Evolutionary conservation across 1,140 invertebrate genomes (phyloP).

Genomic region (Cyclargus thomasi): DNA sequence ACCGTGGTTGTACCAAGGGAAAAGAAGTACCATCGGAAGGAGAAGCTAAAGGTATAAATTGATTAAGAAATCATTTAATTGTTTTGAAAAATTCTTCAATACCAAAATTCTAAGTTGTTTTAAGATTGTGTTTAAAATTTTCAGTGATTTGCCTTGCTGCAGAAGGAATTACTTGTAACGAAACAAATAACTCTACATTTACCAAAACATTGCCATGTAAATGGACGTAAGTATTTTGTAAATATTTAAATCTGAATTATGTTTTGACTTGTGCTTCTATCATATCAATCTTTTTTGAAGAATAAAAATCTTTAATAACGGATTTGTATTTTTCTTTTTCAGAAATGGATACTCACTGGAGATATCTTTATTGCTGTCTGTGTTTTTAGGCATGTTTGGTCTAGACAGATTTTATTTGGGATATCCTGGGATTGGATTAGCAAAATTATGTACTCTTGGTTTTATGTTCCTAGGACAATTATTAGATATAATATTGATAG

Average conservation of each 20-base stretch:
- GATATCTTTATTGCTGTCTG: conserved; percentile 92
- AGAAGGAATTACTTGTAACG: conserved; percentile 87
- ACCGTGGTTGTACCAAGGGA: conserved; percentile 82
- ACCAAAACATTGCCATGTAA: conserved; percentile 89
- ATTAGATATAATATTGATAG: conserved; percentile 95
- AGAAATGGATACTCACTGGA: conserved; percentile 96
- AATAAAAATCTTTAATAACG: too few relatives aligned
- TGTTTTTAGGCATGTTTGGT: conserved; percentile 98
- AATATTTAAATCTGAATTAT: too few relatives aligned
- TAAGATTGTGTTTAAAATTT: conserved; percentile 40
- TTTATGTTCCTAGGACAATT: conserved; percentile 98
- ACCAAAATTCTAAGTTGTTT: background rate
- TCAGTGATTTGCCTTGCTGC: conserved; percentile 88
- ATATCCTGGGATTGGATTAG: conserved; percentile 94
- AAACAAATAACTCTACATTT: conserved; percentile 87
- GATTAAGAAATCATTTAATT: background rate
- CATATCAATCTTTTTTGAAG: too few relatives aligned
- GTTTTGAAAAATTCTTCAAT: conserved; percentile 3
- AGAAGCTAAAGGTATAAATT: conserved; percentile 81
- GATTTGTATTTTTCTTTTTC: conserved; percentile 42
- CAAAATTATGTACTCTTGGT: conserved; percentile 96
- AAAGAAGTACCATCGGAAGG: conserved; percentile 78
- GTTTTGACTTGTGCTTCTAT: too few relatives aligned
- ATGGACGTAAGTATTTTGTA: conserved; percentile 88
- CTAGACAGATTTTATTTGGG: conserved; percentile 97